Base-by-base conservation (phyloP, 2,113 vertebrate species). In the Hoplias malabaricus region DNA sequence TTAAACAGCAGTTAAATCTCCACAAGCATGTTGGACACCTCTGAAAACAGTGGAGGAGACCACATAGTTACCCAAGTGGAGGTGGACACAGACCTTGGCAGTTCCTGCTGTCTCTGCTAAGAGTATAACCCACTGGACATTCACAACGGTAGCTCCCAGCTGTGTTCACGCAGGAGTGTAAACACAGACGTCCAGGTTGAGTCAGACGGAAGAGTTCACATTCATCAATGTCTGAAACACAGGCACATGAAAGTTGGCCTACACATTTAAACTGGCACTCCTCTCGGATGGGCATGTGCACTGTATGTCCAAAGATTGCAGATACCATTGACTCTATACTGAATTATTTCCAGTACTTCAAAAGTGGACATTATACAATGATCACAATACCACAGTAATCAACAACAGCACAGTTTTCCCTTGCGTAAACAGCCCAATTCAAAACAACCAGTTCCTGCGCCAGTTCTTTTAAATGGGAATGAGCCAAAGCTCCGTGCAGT, bases 121-220 rank as follows among this genome's bases (percentile, higher is more conserved):
- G 85, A 43, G 82, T 80, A 73, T 96, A 96, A 0, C 95, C 95
- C 0, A 56, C 12, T 0, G 94, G 95, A 31, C 95, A 96, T 73
- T 88, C 71, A 65, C 95, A 95, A 76, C 78, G 89, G 86, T 94
- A 95, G 80, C 95, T 94, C 27, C 95, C 94, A 0, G 94, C 89
- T 0, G 94, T 92, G 89, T 95, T 96, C 1, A 95, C 80, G 13
- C 95, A 96, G 65, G 88, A 80, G 0, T 96, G 89, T 54, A 92
- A 38, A 72, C 95, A 96, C 70, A 96, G 89, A 7, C 79, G 90
- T 0, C 87, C 92, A 12, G 89, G 83, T 73, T 87, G 89, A 5
- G 80, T 87, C 2, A 62, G 86, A 34, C 91, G 93, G 75, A 93
- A 95, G 23, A 95, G 81, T 27, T 83, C 88, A 33, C 94, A 96